phyloP scores from a whole-genome alignment of 2,113 vertebrate species.

The Saimiri boliviensis region DNA sequence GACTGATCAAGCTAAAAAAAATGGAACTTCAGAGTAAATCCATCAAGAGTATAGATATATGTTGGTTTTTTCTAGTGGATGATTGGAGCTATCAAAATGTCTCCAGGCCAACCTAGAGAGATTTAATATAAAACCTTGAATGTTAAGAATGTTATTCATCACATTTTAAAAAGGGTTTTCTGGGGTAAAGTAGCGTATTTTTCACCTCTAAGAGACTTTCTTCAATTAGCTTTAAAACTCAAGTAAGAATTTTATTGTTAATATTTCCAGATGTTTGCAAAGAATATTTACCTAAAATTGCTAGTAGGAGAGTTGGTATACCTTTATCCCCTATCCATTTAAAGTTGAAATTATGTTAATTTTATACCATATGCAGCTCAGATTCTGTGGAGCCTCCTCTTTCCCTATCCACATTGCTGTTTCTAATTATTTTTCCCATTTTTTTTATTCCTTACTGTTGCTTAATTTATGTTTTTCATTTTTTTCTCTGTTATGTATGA shows the following conservation, averaged over 20 bases:
- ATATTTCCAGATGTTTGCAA: background rate
- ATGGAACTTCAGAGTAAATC: background rate
- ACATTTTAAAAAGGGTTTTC: background rate
- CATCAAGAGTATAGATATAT: background rate
- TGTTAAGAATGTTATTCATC: background rate
- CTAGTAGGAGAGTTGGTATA: background rate
- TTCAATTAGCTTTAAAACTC: background rate
- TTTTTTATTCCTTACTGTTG: background rate
- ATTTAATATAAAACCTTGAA: constrained; percentile 31
- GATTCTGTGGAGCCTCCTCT: background rate
- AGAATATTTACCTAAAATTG: background rate
- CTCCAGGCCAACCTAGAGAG: background rate
- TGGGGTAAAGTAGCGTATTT: background rate
- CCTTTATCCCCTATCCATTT: background rate
- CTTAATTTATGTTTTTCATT: background rate
- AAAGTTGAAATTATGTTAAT: background rate
- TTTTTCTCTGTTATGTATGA: background rate
- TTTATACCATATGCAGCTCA: background rate
- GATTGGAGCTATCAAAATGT: constrained; percentile 34
- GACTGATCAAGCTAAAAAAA: background rate
- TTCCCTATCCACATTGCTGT: background rate
- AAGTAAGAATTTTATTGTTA: constrained; percentile 1
- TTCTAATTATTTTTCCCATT: background rate
- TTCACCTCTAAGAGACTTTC: background rate
- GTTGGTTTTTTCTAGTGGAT: background rate